Base-by-base conservation (phyloP, 2,113 vertebrate species). In the Procavia capensis region DNA sequence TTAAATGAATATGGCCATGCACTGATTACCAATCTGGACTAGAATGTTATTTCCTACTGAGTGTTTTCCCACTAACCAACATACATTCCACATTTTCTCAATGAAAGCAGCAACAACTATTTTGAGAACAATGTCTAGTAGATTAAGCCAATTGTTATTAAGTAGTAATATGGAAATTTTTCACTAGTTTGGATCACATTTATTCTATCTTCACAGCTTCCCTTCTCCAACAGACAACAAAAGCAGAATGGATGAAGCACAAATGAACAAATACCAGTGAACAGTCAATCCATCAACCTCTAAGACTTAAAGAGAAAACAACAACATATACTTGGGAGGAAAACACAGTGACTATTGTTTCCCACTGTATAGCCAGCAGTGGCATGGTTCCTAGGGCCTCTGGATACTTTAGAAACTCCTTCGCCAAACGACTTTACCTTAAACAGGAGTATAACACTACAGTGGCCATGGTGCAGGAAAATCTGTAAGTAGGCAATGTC, bases 81-180 rank as follows among this genome's bases (percentile, higher is more conserved):
- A 85, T 7, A 72, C 1, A 72, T 14, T 74, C n/a, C 66, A 83
- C 6, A 41, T 79, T 91, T 92, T 90, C 61, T 90, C 39, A 92
- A 19, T 34, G 31, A 88, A 75, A 93, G 36, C 70, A 75, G 3
- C 45, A 19, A 76, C 34, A 25, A 7, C 14, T 75, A 9, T 95
- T 74, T 57, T 78, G 6, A 25, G 61, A 86, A 79, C 10, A 80
- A 34, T 68, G 86, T 66, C 66, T 76, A 27, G 16, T 34, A 47
- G 68, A 29, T 25, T 43, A 92, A 54, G 9, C 24, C 29, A 89
- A 80, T 47, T 57, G 64, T 76, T 57, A 72, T 76, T 75, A 85
- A 74, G 76, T 83, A 80, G 36, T 24, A 63, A 66, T 11, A 34
- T 22, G 4, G 8, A 80, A 85, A 88, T 79, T 91, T 34, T 36